Evolutionary conservation across 2,888 invertebrate genomes (phyloP), one percentile per base, ranked within the genome.

Genomic region (Pecten maximus): DNA sequence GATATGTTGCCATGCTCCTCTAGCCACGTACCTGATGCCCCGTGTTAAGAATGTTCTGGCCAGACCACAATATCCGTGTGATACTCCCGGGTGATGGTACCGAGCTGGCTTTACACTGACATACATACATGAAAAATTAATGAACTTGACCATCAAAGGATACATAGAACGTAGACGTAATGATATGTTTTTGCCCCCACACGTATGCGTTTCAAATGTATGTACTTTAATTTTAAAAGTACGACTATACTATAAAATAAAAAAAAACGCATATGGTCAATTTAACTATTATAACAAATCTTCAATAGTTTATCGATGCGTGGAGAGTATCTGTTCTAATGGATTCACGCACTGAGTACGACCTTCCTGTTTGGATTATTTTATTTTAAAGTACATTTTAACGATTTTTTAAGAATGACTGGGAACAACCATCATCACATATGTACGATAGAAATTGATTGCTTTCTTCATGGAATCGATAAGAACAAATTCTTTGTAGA

Each of bases 181-280:
- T 74, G 28, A 74, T 35, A 28, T 35, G 28, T 28, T 6, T 74
- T 28, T 8, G 74, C 10, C 15, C 50, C 23, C 15, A 28, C 8
- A 35, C 23, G 74, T 74, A 35, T 23, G 10, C 28, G 23, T 74
- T 35, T 35, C 2, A 54, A 23, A 54, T 54, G 15, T 23, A 54
- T 16, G 50, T 23, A 54, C 50, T 54, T 54, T 54, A 19, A 23
- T 54, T 74, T 74, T 74, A 2, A 74, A 74, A 74, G 74, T 74
- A 74, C 74, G 35, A 12, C 74, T 74, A 28, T 74, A 74, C 74
- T 74, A 74, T 74, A 74, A 35, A 74, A 74, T 74, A 6, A 74
- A 35, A 74, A 35, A 28, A 74, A 35, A 74, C 28, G 44, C 12
- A 28, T 35, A 74, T 35, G 74, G 74, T 74, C 74, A 15, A 74